These are phyloP conservation scores for Pipistrellus kuhlii DNA, from an alignment of 2,797 vertebrate genomes.

Conservation along the genomic window DNA sequence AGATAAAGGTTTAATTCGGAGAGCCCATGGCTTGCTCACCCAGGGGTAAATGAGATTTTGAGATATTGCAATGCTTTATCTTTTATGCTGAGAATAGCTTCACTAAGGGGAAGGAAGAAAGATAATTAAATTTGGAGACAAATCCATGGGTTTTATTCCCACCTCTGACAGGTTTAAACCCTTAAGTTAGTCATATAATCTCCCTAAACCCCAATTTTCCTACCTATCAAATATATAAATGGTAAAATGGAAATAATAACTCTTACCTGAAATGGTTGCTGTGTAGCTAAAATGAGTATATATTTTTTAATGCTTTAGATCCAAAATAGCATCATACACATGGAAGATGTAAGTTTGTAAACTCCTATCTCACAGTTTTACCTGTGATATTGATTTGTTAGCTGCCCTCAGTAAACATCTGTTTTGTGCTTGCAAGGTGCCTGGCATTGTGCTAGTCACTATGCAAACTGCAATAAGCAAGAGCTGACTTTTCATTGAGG, in stretches of 20 bases:
- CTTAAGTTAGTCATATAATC: not conserved
- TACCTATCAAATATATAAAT: not conserved
- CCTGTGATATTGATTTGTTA: not conserved
- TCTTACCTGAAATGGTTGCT: not conserved
- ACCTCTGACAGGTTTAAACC: not conserved
- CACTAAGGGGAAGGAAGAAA: not conserved
- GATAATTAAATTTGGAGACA: not conserved
- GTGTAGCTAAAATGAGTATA: not conserved
- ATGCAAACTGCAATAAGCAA: not conserved
- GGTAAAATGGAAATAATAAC: not conserved
- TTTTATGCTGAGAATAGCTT: not conserved
- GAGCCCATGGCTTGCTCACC: accelerated
- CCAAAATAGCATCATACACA: not conserved
- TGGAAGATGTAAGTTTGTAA: not conserved
- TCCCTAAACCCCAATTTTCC: not conserved
- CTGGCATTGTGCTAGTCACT: not conserved
- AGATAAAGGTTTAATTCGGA: not conserved
- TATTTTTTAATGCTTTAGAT: not conserved
- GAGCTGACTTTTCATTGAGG: not conserved
- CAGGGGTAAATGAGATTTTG: not conserved
- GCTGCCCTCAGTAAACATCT: not conserved
- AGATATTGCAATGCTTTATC: not conserved
- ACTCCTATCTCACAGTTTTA: not conserved
- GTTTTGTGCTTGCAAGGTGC: not conserved
- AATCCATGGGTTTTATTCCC: not conserved